Base-by-base conservation (phyloP, 2,888 invertebrate species). In the Carabus problematicus region DNA sequence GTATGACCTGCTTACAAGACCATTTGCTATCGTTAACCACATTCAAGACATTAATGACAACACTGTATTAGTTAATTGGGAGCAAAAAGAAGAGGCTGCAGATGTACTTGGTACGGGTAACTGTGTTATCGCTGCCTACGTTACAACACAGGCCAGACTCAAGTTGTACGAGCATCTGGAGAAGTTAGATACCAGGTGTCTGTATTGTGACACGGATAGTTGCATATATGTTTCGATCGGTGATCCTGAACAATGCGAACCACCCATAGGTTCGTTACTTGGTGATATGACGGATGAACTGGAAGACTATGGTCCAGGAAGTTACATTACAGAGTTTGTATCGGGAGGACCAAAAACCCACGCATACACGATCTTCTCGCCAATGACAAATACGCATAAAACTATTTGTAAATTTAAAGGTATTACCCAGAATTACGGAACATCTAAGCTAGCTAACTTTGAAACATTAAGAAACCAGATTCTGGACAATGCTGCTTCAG, bases 121-220 rank as follows among this genome's bases (percentile, higher is more conserved):
- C 70, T 73, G 76, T 0, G 74, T 76, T 8, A 74, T 82, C 3
- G 81, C 80, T 0, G 75, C 77, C 0, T 81, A 78, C 58, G 79
- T 78, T 0, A 81, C 74, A 61, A 63, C 2, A n/a, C 64, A 66
- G 18, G 70, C 66, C 4, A 19, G 66, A 29, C 41, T 70, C 18
- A 29, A 49, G n/a, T 19, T 66, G n/a, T 56, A 70, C 54, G 66
- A 62, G 0, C 75, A 76, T 40, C 59, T 81, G 9, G 73, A 79
- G 1, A 64, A 64, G 16, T 70, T 82, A 4, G 75, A 72, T 7
- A 59, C 72, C 41, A 55, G 77, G 8, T 76, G 76, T 8, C 62
- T 81, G 9, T 80, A 82, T 71, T 78, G 71, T 55, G 81, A 82
- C 62, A 81, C 81, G 0, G 80, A 80, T 67, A 74, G 74, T 2